These are phyloP conservation scores for Ptychoptera albimana DNA, from an alignment of 2,888 invertebrate genomes.

Conservation along the genomic window DNA sequence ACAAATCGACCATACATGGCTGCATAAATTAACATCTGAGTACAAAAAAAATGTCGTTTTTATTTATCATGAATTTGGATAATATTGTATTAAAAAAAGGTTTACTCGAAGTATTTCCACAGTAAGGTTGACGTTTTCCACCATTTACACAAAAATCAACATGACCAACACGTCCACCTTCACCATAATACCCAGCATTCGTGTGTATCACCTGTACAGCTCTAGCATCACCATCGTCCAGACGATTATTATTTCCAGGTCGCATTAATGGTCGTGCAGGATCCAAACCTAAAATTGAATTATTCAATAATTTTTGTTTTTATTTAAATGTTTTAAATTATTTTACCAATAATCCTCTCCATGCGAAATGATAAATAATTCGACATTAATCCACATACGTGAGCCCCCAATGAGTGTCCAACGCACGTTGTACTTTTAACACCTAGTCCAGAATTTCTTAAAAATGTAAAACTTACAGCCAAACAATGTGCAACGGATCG, in stretches of 20 bases:
- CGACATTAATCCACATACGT: constrained; percentile 58
- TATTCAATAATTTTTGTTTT: not conserved
- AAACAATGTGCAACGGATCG: constrained; percentile 53
- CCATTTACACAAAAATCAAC: constrained; percentile 71
- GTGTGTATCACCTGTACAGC: constrained; percentile 67
- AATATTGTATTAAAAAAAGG: constrained; percentile 16
- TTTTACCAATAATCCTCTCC: constrained; percentile 51
- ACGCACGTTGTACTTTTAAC: constrained; percentile 55
- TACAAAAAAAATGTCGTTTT: not conserved
- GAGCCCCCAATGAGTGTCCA: constrained; percentile 62
- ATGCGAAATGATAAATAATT: constrained; percentile 55
- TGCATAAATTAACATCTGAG: constrained; percentile 54
- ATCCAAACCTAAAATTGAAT: constrained; percentile 39
- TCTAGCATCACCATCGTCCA: constrained; percentile 57
- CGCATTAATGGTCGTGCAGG: constrained; percentile 58
- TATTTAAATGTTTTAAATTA: not conserved
- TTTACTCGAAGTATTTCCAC: constrained; percentile 52
- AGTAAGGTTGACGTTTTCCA: constrained; percentile 56
- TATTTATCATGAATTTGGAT: not conserved
- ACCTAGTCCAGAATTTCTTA: constrained; percentile 47
- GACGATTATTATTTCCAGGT: constrained; percentile 37
- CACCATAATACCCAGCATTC: constrained; percentile 65
- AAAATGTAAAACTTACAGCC: constrained; percentile 42
- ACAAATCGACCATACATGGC: constrained; percentile 66
- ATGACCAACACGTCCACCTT: constrained; percentile 53